A percentile compares a stretch with the other conserved stretches of the same genome.
Conservation (phyloP, 2,797 vertebrate genomes). For the Sardinella longiceps region DNA sequence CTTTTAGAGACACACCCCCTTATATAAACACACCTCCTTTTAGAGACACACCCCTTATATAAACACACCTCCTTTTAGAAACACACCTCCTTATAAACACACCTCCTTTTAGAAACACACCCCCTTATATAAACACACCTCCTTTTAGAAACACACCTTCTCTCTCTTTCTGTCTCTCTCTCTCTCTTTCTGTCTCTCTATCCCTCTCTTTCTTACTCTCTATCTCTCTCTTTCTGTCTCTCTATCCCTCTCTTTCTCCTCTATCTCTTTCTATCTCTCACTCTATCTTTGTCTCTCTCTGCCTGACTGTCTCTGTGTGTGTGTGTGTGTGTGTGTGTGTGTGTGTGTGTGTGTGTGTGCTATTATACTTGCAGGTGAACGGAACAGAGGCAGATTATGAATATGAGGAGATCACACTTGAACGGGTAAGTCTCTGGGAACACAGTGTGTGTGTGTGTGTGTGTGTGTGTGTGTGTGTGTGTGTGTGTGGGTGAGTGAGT, state of each 20-base stretch:
- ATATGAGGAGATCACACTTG: conserved; percentile 97
- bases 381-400: conserved; percentile 97
- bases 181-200: too few species aligned
- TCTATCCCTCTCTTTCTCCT: background rate
- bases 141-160: too few species aligned
- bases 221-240: background rate
- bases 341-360: background rate
- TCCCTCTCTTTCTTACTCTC: background rate
- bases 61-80: too few species aligned
- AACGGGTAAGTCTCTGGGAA: conserved; percentile 81
- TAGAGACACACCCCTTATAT: too few species aligned
- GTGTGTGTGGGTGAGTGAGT: background rate
- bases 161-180: too few species aligned
- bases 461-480: background rate
- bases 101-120: too few species aligned
- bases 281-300: conserved; percentile 39
- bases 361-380: conserved; percentile 79
- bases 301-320: background rate
- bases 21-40: too few species aligned
- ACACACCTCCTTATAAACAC: too few species aligned
- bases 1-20: conserved; percentile 70
- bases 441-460: background rate
- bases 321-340: background rate
- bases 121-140: too few species aligned
- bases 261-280: conserved; percentile 38